These are phyloP conservation scores for Hippocampus abdominalis DNA, from an alignment of 2,113 vertebrate species.

Conservation along the genomic window DNA sequence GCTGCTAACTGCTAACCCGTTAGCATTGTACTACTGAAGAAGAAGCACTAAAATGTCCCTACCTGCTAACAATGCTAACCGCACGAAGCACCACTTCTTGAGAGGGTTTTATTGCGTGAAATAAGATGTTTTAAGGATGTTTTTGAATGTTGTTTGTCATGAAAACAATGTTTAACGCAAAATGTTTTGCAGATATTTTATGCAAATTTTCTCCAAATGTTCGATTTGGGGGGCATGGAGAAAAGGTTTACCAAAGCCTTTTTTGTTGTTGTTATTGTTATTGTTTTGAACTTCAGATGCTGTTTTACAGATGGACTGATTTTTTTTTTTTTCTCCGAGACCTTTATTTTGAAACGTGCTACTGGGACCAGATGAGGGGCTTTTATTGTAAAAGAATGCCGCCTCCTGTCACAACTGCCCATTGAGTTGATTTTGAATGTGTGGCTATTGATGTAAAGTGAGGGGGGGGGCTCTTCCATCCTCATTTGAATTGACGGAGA, in stretches of 20 bases:
- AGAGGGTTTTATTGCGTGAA: background rate
- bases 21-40: conserved; percentile 9
- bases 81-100: background rate
- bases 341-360: background rate
- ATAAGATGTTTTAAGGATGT: background rate
- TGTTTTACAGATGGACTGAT: background rate
- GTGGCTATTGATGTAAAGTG: background rate
- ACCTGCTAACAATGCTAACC: background rate
- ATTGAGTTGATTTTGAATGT: background rate
- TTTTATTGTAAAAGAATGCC: background rate
- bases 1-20: background rate
- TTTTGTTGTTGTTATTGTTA: background rate
- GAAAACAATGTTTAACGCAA: background rate
- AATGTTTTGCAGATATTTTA: conserved; percentile 1
- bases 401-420: background rate
- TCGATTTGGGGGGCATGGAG: background rate
- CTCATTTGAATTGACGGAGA: too few relatives aligned
- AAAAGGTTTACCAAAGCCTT: conserved; percentile 58
- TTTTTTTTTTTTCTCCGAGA: background rate
- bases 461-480: too few relatives aligned
- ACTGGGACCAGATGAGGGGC: background rate
- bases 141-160: background rate
- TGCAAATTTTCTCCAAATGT: conserved; percentile 16
- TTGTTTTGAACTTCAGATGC: background rate
- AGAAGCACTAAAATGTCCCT: background rate